phyloP scores from a whole-genome alignment of 2,888 invertebrate genomes.

The Cancer borealis region DNA sequence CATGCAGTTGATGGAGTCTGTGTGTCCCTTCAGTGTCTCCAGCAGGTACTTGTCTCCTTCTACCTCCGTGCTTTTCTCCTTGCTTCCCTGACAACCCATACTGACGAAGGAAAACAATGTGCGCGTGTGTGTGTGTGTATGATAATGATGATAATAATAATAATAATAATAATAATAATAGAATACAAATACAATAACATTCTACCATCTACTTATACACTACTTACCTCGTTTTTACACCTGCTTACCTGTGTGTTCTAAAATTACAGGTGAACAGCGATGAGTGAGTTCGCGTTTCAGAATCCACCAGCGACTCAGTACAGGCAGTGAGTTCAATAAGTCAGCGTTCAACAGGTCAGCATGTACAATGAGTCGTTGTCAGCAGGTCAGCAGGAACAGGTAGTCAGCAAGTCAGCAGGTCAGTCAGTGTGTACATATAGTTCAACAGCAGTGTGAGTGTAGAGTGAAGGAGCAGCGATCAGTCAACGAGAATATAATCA shows the following conservation, averaged over 20 bases:
- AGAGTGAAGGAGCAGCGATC: not conserved
- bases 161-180: conserved; percentile 41
- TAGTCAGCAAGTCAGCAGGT: not conserved
- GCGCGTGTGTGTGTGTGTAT: not conserved
- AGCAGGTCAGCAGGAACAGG: not conserved
- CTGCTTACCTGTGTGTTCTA: not conserved
- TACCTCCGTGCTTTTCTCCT: not conserved
- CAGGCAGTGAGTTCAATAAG: not conserved
- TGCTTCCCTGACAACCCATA: conserved; percentile 72
- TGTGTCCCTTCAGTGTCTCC: conserved; percentile 79
- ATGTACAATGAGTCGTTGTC: not conserved
- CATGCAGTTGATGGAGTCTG: conserved; percentile 82
- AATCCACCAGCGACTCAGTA: not conserved
- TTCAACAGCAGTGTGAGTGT: not conserved
- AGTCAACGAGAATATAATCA: not conserved
- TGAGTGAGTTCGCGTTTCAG: not conserved
- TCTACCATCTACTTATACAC: no score
- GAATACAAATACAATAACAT: no score
- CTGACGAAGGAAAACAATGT: not conserved
- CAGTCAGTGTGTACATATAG: not conserved
- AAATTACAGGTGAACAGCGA: not conserved
- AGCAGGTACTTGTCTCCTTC: conserved; percentile 46
- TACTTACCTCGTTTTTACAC: not conserved
- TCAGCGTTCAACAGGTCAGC: not conserved
- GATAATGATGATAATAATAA: not conserved